These are phyloP conservation scores for Pseudococcus viburni DNA, from an alignment of 2,888 invertebrate species.

Conservation along the genomic window DNA sequence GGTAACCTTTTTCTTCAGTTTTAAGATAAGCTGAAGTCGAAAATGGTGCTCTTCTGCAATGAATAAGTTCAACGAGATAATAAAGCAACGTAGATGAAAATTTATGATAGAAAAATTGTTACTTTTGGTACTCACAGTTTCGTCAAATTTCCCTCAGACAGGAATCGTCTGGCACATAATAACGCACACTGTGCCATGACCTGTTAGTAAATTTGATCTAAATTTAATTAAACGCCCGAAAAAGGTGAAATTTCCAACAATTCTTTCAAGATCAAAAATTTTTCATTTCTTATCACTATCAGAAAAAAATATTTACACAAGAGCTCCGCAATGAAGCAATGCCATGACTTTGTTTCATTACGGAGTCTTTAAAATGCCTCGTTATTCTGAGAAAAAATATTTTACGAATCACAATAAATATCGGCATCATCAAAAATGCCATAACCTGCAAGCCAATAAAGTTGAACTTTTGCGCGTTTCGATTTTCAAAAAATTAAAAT, in stretches of 20 bases:
- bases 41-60: conserved; percentile 9
- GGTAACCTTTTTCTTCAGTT: conserved; percentile 33
- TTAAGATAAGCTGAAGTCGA: neutral
- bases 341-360: neutral
- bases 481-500: neutral
- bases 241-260: neutral
- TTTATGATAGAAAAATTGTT: neutral
- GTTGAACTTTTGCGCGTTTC: neutral
- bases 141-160: neutral
- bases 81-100: neutral
- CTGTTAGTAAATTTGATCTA: neutral
- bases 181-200: conserved; percentile 3
- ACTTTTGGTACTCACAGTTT: neutral
- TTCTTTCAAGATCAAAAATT: neutral
- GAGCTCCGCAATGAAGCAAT: neutral
- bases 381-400: neutral
- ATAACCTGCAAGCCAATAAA: neutral
- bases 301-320: too few species aligned
- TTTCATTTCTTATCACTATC: neutral
- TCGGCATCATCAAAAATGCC: neutral
- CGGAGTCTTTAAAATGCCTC: neutral
- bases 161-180: conserved; percentile 28
- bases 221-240: neutral
- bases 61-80: neutral
- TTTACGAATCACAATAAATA: neutral